A percentile compares a stretch with the other conserved stretches of the same genome.
These are phyloP conservation scores for Heterohyrax brucei DNA, from an alignment of 2,797 vertebrate species.

Conservation along the genomic window DNA sequence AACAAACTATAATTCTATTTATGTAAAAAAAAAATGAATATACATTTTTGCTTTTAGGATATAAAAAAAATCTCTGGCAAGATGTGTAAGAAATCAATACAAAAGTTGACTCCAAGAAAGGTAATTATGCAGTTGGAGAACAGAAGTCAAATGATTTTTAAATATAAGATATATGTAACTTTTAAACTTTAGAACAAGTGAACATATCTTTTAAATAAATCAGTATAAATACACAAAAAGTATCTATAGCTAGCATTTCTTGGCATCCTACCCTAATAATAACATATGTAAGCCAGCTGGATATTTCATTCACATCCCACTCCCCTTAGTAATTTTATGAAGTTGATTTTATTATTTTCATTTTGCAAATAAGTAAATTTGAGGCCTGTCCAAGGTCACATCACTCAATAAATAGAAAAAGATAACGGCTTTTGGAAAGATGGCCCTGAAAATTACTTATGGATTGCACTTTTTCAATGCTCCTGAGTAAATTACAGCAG, in stretches of 20 bases:
- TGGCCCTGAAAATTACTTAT: slow-evolving; percentile 33
- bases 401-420: not conserved
- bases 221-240: not conserved
- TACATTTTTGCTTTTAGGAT: slow-evolving; percentile 32
- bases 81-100: slow-evolving; percentile 32
- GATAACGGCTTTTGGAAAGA: not conserved
- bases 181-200: slow-evolving; percentile 19
- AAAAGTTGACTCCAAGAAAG: not conserved
- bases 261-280: not conserved
- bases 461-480: not conserved
- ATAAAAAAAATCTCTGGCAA: slow-evolving; percentile 47
- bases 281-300: not conserved
- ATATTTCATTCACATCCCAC: not conserved
- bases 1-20: not conserved
- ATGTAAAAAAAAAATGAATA: not conserved
- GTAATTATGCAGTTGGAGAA: slow-evolving; percentile 11
- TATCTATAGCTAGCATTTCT: slow-evolving; percentile 6
- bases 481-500: not conserved
- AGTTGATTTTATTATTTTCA: not conserved
- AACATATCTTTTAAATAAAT: slow-evolving; percentile 63
- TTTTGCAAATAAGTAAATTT: slow-evolving; percentile 54
- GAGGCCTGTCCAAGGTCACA: not conserved
- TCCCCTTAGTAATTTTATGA: not conserved
- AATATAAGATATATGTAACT: slow-evolving; percentile 37
- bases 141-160: slow-evolving; percentile 57